Evolutionary conservation across 2,113 vertebrate species (phyloP).

Genomic region (Urocynchramus pylzowi): DNA sequence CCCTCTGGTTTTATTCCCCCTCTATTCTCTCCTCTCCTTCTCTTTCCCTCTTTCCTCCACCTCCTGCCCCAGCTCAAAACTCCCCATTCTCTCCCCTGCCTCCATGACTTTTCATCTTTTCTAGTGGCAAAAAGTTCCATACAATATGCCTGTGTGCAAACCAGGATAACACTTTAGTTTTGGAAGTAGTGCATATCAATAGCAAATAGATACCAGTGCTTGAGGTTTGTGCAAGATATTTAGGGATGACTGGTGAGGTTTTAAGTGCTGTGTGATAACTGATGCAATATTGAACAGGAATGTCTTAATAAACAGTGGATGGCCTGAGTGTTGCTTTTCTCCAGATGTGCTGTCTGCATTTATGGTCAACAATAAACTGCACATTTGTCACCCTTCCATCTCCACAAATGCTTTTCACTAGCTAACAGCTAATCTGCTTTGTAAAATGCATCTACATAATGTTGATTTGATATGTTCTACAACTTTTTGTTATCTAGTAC

Average conservation of each 20-base stretch:
- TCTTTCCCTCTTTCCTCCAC: neutral
- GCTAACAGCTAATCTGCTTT: neutral
- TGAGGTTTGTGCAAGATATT: neutral
- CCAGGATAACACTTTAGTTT: neutral
- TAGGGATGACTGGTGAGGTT: neutral
- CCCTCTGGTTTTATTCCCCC: rapidly evolving
- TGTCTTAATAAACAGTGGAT: neutral
- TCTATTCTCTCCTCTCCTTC: neutral
- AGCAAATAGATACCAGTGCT: neutral
- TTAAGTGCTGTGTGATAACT: neutral
- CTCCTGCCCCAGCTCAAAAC: neutral
- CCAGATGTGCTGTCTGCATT: neutral
- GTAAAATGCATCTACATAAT: neutral
- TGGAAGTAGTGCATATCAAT: neutral
- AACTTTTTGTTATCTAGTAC: neutral
- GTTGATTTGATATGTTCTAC: neutral
- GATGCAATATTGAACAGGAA: neutral
- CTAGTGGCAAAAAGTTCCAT: neutral
- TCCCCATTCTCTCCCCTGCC: neutral
- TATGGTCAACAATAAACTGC: neutral
- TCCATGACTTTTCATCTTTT: neutral
- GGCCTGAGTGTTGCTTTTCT: neutral
- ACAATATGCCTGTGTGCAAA: neutral
- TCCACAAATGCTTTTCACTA: neutral
- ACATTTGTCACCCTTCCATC: neutral